phyloP scores from a whole-genome alignment of 1,140 invertebrate species.

The Apis laboriosa region DNA sequence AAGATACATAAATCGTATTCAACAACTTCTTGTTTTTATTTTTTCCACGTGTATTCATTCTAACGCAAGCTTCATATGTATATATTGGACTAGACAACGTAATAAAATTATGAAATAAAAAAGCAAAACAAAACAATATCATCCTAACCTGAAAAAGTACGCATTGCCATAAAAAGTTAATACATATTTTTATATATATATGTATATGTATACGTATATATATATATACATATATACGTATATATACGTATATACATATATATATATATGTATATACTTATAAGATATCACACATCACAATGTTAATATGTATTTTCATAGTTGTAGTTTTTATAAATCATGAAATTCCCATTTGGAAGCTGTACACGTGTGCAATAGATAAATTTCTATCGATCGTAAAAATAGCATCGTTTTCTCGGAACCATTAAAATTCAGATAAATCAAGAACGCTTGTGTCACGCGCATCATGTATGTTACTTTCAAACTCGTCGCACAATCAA shows the following conservation, averaged over 20 bases:
- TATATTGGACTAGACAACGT: background rate
- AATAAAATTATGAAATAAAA: background rate
- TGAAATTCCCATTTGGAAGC: background rate
- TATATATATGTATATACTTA: background rate
- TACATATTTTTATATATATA: too few relatives aligned
- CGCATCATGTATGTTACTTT: constrained; percentile 22
- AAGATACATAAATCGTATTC: background rate
- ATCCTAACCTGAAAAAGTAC: constrained; percentile 25
- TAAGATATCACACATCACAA: background rate
- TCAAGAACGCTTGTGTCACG: constrained; percentile 16
- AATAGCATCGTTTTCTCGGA: constrained; percentile 32
- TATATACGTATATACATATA: too few relatives aligned
- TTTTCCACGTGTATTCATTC: constrained; percentile 5
- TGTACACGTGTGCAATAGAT: background rate
- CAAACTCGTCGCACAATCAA: constrained; percentile 9
- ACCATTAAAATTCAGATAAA: constrained; percentile 46
- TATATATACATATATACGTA: too few relatives aligned
- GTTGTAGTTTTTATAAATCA: background rate
- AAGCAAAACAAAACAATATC: background rate
- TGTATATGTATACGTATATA: background rate
- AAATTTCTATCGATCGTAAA: background rate
- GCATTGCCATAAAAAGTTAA: background rate
- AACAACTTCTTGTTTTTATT: background rate
- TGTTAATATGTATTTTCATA: background rate
- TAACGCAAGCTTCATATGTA: background rate